Percentiles rank a stretch among this genome's conserved stretches.
These are phyloP conservation scores for Penaeus vannamei DNA, from an alignment of 1,140 invertebrate genomes.

Conservation along the genomic window DNA sequence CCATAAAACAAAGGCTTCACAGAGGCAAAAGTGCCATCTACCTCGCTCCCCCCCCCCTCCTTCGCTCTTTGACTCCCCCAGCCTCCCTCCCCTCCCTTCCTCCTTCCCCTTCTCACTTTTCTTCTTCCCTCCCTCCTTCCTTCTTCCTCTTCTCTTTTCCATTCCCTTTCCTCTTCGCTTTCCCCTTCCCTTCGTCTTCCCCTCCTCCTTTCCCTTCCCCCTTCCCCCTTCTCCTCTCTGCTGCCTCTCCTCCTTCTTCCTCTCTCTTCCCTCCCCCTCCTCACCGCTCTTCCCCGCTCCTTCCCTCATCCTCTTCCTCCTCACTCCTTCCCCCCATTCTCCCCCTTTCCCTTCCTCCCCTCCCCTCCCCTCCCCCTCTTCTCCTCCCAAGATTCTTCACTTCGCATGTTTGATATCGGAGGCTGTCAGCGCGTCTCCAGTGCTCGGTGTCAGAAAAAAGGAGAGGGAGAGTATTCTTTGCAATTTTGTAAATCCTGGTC, in stretches of 20 bases:
- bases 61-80: neutral
- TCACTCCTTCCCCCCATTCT: neutral
- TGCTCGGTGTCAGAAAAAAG: too few species aligned
- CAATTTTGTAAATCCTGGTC: too few species aligned
- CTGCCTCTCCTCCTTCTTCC: neutral
- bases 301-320: neutral
- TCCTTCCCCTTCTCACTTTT: neutral
- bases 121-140: neutral
- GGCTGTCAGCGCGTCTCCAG: too few species aligned
- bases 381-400: too few species aligned
- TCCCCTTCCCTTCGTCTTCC: neutral
- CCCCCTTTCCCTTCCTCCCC: neutral
- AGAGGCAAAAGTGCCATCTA: neutral
- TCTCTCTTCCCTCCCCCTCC: neutral
- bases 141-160: too few species aligned
- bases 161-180: neutral
- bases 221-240: neutral
- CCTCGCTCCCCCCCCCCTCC: neutral
- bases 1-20: too few species aligned
- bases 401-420: too few species aligned
- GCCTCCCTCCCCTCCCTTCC: neutral
- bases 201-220: neutral
- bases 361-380: too few species aligned
- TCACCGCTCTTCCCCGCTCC: neutral
- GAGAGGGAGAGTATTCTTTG: too few species aligned